Evolutionary conservation across 1,140 invertebrate genomes (phyloP), one percentile per base, ranked within the genome.

Genomic region (Lanistes nyassanus): DNA sequence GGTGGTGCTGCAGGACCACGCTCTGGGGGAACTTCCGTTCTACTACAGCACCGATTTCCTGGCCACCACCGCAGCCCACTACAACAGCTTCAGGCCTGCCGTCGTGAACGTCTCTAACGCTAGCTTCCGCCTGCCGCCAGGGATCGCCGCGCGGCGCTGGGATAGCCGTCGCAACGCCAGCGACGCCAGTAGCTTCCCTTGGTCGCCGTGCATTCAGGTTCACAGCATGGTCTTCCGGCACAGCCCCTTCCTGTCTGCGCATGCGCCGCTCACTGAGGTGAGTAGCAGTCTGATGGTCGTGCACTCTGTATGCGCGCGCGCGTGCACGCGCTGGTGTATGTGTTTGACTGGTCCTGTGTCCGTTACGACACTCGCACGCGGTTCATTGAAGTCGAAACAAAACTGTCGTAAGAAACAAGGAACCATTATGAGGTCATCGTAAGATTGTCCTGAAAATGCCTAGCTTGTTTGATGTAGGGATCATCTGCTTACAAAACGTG

Each of bases 151-250:
- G n/a, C 42, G 74, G n/a, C 42, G 74, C 7, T 26, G 66, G 7
- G 55, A 58, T 6, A 21, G 23, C 31, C 26, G 36, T 6, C 31
- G 23, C n/a, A 47, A 58, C 7, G 31, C 7, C 21, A 16, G 19
- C 53, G 47, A 37, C n/a, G 19, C 31, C 21, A 34, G 34, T 21
- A 37, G 31, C 29, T 26, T n/a, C 26, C 36, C 26, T 34, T 23
- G 42, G 21, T 29, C 39, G 23, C 53, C 76, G 19, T 82, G 79
- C 56, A 79, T 78, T 58, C 77, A 81, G 47, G 81, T 76, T 37
- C 76, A 77, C 62, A 79, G 77, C 68, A 77, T 70, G 0, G 53
- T 76, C n/a, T 82, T 80, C 56, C 67, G 74, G 19, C 39, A 78
- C 11, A 77, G 76, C 39, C 76, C 78, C 23, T 81, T 75, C 55